Percentiles rank a stretch among this genome's conserved stretches.
phyloP scores from a whole-genome alignment of 1,140 invertebrate species.

The Ceratosolen fusciceps region DNA sequence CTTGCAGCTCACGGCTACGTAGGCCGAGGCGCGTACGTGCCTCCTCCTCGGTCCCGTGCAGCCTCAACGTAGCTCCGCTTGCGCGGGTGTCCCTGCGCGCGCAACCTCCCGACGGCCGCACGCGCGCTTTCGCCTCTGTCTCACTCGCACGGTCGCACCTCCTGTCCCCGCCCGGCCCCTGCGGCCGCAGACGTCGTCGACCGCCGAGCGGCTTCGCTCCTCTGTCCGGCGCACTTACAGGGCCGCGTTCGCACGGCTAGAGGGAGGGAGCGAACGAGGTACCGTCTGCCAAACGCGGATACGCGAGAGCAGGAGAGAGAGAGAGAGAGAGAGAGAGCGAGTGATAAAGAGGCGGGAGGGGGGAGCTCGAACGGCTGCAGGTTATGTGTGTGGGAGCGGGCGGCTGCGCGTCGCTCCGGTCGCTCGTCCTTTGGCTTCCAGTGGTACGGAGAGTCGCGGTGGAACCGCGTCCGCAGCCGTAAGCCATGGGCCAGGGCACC shows the following conservation, averaged over 20 bases:
- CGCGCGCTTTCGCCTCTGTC: constrained; percentile 42
- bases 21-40: neutral
- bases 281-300: neutral
- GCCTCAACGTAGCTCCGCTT: constrained; percentile 24
- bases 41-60: neutral
- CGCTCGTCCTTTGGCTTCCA: constrained; percentile 38
- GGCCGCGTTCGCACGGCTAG: neutral
- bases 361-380: neutral
- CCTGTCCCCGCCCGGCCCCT: constrained; percentile 3
- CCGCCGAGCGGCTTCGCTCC: neutral
- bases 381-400: constrained; percentile 23
- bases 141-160: no score
- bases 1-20: neutral
- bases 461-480: neutral
- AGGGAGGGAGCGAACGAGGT: neutral
- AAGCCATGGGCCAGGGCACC: constrained; percentile 67
- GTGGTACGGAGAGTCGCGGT: constrained; percentile 1
- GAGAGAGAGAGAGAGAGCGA: no score
- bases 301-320: no score
- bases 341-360: no score
- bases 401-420: neutral
- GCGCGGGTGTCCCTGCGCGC: neutral
- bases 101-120: constrained; percentile 40
- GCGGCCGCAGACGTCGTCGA: constrained; percentile 10
- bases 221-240: neutral